Conservation (phyloP, 2,113 vertebrate genomes). For the Melanocharis versteri region DNA sequence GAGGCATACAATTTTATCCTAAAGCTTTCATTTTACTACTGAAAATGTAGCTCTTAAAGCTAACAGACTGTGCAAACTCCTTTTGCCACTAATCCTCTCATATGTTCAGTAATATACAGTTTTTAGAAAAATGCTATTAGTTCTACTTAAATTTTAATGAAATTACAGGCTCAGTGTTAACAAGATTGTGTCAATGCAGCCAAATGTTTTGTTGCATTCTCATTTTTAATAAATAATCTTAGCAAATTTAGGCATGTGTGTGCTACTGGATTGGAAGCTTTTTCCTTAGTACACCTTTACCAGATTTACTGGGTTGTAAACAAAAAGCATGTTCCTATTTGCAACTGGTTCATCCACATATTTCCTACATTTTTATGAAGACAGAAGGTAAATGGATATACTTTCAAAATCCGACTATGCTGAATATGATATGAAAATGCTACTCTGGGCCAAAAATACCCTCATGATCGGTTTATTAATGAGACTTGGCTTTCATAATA, state of each 20-base stretch:
- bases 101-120: background rate
- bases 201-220: background rate
- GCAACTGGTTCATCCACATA: background rate
- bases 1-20: background rate
- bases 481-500: background rate
- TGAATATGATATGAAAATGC: background rate
- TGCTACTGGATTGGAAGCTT: background rate
- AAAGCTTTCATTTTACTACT: background rate
- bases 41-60: background rate
- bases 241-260: background rate
- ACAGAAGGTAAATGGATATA: background rate
- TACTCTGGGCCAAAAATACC: background rate
- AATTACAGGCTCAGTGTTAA: background rate
- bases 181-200: background rate
- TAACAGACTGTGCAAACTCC: background rate
- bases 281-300: background rate
- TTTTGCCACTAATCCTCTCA: background rate
- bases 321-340: background rate
- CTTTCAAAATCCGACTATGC: fast-evolving
- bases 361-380: background rate
- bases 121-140: background rate
- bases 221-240: background rate
- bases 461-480: background rate
- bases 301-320: background rate
- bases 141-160: background rate